Conservation (phyloP, 2,888 invertebrate species). For the Eulithis testata region DNA sequence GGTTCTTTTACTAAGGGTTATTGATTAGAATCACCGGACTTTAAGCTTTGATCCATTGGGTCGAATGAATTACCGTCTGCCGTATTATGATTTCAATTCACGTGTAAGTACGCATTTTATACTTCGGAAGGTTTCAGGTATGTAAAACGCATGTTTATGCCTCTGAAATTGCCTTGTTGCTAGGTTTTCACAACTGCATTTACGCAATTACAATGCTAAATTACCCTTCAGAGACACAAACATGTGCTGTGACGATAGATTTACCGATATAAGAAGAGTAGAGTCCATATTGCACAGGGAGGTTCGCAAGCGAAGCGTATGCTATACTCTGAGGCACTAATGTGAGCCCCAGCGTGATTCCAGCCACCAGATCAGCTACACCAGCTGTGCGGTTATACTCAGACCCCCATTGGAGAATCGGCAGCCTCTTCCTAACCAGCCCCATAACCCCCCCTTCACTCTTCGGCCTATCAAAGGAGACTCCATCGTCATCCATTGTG, state of each 20-base stretch:
- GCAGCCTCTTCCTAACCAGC: conserved; percentile 68
- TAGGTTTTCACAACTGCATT: too few relatives aligned
- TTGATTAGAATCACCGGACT: too few relatives aligned
- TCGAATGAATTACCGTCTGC: too few relatives aligned
- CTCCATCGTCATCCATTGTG: conserved; percentile 54
- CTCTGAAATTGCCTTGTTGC: too few relatives aligned
- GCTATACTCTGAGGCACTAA: conserved; percentile 97
- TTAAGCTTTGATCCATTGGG: too few relatives aligned
- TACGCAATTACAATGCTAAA: too few relatives aligned
- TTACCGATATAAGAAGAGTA: conserved; percentile 95
- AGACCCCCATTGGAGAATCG: conserved; percentile 87
- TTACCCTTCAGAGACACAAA: too few relatives aligned
- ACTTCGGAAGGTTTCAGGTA: too few relatives aligned
- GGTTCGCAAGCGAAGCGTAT: conserved; percentile 93
- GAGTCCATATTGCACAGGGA: conserved; percentile 95
- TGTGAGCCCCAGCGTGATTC: conserved; percentile 94
- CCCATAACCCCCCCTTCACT: conserved; percentile 33
- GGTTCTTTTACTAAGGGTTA: too few relatives aligned
- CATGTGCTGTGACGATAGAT: conserved; percentile 14
- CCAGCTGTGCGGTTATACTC: conserved; percentile 88
- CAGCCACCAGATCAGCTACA: conserved; percentile 93
- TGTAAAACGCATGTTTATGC: too few relatives aligned
- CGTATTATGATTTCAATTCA: too few relatives aligned
- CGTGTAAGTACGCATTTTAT: too few relatives aligned
- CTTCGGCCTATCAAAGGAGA: conserved; percentile 37